Conservation (phyloP, 2,113 vertebrate species). For the Bubo blakistoni region DNA sequence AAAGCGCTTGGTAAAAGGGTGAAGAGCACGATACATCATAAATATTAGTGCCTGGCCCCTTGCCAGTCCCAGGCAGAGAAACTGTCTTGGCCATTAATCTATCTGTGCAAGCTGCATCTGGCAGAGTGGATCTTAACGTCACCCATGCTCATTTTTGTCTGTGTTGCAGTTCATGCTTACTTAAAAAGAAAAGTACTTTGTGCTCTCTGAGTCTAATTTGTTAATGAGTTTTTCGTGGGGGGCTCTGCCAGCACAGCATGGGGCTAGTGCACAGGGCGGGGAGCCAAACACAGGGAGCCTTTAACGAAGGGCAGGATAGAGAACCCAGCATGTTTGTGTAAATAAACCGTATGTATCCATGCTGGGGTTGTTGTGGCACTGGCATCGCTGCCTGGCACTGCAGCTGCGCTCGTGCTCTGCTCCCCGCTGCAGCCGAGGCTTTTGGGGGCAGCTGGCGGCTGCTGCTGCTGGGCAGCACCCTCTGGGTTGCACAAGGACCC, state of each 20-base stretch:
- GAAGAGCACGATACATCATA: not conserved
- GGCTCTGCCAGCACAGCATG: not conserved
- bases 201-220: not conserved
- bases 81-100: not conserved
- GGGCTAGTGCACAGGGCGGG: not conserved
- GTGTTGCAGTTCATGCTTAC: not conserved
- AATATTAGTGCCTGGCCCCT: conserved; percentile 14
- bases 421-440: not conserved
- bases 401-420: not conserved
- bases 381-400: not conserved
- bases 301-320: not conserved
- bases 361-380: not conserved
- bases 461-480: too few species aligned
- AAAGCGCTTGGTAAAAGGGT: not conserved
- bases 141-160: not conserved
- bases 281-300: not conserved
- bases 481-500: not conserved
- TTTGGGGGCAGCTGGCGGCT: not conserved
- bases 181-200: not conserved
- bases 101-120: not conserved
- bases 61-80: conserved; percentile 28
- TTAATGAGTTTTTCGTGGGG: not conserved
- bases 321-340: not conserved
- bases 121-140: not conserved
- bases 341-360: not conserved